Conservation (phyloP, 1,140 invertebrate species). For the Drosophila ironensis region DNA sequence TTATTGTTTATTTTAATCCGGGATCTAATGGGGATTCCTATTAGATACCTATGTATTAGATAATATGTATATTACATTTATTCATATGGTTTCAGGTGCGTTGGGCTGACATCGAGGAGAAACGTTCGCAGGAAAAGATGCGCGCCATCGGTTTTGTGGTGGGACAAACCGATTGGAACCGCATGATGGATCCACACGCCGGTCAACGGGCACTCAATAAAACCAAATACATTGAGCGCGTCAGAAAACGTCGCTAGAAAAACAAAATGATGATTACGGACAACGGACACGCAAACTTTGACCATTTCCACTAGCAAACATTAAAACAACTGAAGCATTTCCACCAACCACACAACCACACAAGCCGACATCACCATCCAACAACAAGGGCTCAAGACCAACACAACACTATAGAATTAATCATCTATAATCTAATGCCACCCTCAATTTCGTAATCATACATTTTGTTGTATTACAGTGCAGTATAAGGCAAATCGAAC, state of each 20-base stretch:
- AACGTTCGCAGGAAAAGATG: constrained; percentile 93
- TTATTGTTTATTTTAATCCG: too few relatives aligned
- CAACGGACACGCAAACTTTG: constrained; percentile 4
- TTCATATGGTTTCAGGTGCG: constrained; percentile 88
- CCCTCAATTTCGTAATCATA: constrained; percentile 8
- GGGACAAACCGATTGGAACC: constrained; percentile 96
- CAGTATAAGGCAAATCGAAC: constrained; percentile 1
- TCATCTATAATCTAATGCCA: constrained; percentile 3
- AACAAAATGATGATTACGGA: not conserved
- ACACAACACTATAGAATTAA: constrained; percentile 22
- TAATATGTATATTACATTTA: not conserved
- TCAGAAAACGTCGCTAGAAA: constrained; percentile 61
- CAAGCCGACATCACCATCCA: not conserved
- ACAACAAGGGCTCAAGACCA: not conserved
- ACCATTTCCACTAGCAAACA: not conserved
- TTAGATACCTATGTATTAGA: not conserved
- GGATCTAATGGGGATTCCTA: too few relatives aligned
- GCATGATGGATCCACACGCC: constrained; percentile 96
- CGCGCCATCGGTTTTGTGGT: constrained; percentile 97
- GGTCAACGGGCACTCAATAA: constrained; percentile 94
- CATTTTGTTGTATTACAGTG: not conserved
- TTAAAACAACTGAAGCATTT: not conserved
- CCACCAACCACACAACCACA: not conserved
- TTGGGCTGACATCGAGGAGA: constrained; percentile 98
- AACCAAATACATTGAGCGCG: constrained; percentile 94